phyloP scores from a whole-genome alignment of 2,888 invertebrate species.

The Drosophila infuscata region DNA sequence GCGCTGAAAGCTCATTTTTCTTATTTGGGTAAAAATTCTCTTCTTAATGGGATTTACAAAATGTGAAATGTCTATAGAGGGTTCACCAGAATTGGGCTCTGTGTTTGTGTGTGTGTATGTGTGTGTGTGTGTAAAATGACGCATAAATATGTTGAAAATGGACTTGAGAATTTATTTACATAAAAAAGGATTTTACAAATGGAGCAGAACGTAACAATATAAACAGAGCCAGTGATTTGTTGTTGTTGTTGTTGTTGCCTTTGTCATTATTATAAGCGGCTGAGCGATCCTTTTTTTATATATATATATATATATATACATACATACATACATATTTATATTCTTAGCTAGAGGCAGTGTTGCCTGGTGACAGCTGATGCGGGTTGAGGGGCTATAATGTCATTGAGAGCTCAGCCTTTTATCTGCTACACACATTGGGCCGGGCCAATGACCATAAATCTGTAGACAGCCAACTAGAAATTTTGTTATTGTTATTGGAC shows the following conservation, averaged over 20 bases:
- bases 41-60: slow-evolving; percentile 77
- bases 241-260: slow-evolving; percentile 48
- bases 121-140: slow-evolving; percentile 72
- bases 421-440: slow-evolving; percentile 63
- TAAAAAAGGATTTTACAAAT: slow-evolving; percentile 80
- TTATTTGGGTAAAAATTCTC: slow-evolving; percentile 75
- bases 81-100: slow-evolving; percentile 41
- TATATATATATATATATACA: neutral
- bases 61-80: slow-evolving; percentile 59
- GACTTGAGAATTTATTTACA: slow-evolving; percentile 79
- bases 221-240: slow-evolving; percentile 64
- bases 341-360: slow-evolving; percentile 27
- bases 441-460: slow-evolving; percentile 63
- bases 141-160: slow-evolving; percentile 81
- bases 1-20: slow-evolving; percentile 79
- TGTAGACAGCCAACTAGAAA: slow-evolving; percentile 39
- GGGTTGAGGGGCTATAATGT: slow-evolving; percentile 12
- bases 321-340: neutral
- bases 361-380: slow-evolving; percentile 58
- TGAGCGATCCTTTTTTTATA: slow-evolving; percentile 68
- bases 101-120: neutral
- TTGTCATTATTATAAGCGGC: slow-evolving; percentile 79
- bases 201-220: slow-evolving; percentile 54
- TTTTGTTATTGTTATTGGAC: slow-evolving; percentile 12
- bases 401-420: slow-evolving; percentile 47